Base-by-base conservation (phyloP, 2,888 invertebrate species). In the Platerodrilus igneus region DNA sequence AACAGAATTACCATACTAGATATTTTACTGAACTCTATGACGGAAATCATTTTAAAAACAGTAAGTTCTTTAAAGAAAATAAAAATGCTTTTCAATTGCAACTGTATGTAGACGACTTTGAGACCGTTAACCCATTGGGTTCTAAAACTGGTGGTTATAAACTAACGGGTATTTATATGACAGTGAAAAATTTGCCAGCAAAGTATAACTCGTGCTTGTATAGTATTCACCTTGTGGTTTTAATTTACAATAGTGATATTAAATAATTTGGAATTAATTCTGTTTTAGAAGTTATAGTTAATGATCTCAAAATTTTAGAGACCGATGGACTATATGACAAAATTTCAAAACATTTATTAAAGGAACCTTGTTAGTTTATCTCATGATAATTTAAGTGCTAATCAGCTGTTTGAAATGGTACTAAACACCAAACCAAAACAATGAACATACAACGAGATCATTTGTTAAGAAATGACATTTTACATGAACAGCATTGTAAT, bases 381-480 rank as follows among this genome's bases (percentile, higher is more conserved):
- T 14, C 38, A 30, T 39, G 52, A 47, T 40, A 54, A 54, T 42
- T 29, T 52, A 17, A 50, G 48, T 10, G 54, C 40, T 3, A 49
- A 53, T 25, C 28, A 21, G 8, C 9, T 55, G 5, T 46, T 25
- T 23, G n/a, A n/a, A n/a, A n/a, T n/a, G n/a, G 50, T 51, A n/a
- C 27, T 53, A 33, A 47, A n/a, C n/a, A n/a, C n/a, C n/a, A n/a
- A n/a, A n/a, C n/a, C n/a, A n/a, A n/a, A n/a, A n/a, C n/a, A n/a
- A n/a, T n/a, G n/a, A n/a, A n/a, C n/a, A n/a, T n/a, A n/a, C n/a
- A n/a, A n/a, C n/a, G n/a, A n/a, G n/a, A n/a, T n/a, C n/a, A n/a
- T n/a, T n/a, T n/a, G n/a, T n/a, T n/a, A n/a, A n/a, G n/a, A n/a
- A n/a, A n/a, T n/a, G n/a, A n/a, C n/a, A n/a, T n/a, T n/a, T n/a